Percentiles rank a stretch among this genome's conserved stretches.
These are phyloP conservation scores for Drosophila anceps DNA, from an alignment of 2,888 invertebrate genomes.

Conservation along the genomic window DNA sequence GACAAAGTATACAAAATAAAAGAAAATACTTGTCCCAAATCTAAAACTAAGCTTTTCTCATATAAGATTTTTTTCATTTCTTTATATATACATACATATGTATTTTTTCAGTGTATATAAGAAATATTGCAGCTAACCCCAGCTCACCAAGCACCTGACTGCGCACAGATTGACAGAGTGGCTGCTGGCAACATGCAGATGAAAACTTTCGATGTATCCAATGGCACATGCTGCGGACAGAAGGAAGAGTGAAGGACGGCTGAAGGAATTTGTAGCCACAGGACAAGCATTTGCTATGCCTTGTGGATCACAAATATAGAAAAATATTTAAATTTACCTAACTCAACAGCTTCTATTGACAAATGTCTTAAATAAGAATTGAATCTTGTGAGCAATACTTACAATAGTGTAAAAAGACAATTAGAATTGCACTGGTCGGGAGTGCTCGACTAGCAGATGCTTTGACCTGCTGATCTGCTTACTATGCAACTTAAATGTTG, in stretches of 20 bases:
- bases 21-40: neutral
- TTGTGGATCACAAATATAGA: slow-evolving; percentile 13
- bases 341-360: slow-evolving; percentile 34
- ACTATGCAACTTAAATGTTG: too few species aligned
- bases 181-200: slow-evolving; percentile 1
- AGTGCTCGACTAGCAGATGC: neutral
- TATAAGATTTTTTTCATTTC: neutral
- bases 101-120: slow-evolving; percentile 7
- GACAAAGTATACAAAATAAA: neutral
- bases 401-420: neutral
- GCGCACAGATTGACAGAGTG: slow-evolving; percentile 27
- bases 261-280: neutral
- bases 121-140: slow-evolving; percentile 14
- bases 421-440: neutral
- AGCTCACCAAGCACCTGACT: slow-evolving; percentile 21
- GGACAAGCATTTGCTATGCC: slow-evolving; percentile 2
- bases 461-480: neutral
- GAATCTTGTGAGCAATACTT: neutral
- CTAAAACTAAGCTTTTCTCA: neutral
- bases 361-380: slow-evolving; percentile 7
- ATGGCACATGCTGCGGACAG: neutral
- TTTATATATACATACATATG: too few species aligned
- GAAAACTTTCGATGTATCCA: slow-evolving; percentile 16
- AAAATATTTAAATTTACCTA: slow-evolving; percentile 57
- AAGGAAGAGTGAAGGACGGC: neutral